Evolutionary conservation across 2,113 vertebrate species (phyloP), one percentile per base, ranked within the genome.

Genomic region (Hipposideros armiger): DNA sequence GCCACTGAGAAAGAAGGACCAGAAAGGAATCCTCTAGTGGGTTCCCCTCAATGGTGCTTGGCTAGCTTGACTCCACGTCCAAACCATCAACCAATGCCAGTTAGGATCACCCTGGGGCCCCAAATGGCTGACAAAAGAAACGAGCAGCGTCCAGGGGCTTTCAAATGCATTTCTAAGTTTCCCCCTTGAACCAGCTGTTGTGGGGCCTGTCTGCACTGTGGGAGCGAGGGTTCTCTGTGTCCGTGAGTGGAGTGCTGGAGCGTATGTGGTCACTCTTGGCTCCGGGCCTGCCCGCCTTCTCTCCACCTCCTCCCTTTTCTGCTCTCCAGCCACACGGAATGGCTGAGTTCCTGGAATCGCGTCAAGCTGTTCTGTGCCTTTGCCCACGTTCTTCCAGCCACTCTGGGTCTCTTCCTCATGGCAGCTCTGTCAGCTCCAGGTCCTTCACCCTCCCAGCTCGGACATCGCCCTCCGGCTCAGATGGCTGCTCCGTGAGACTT

Each of bases 401-500:
- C 20, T 58, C 17, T 2, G 32, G 47, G 64, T 19, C 77, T 62
- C 64, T 36, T 45, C 47, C 54, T 7, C 0, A 0, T 24, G 42
- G 52, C 5, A 20, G 42, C 7, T 30, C 62, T 0, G 3, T 20
- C 69, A 17, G 0, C 4, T 9, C 50, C 0, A 1, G 3, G 58
- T 24, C 54, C 36, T 64, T 54, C 56, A 4, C 19, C 11, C 9
- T 70, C n/a, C 8, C 5, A 14, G 15, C 22, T 26, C 7, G 11
- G 19, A 19, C 11, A 4, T 17, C 30, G 5, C 42, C 14, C 42
- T 40, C 0, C 6, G 9, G 19, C 62, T 66, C 50, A 4, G 42
- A 54, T 0, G 3, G 14, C 80, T 9, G 17, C 67, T 54, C 40
- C 1, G 0, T 0, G 24, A 64, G n/a, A 30, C 9, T 8, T 45